Evolutionary conservation across 2,888 invertebrate genomes (phyloP).

Genomic region (Suillia variegata): DNA sequence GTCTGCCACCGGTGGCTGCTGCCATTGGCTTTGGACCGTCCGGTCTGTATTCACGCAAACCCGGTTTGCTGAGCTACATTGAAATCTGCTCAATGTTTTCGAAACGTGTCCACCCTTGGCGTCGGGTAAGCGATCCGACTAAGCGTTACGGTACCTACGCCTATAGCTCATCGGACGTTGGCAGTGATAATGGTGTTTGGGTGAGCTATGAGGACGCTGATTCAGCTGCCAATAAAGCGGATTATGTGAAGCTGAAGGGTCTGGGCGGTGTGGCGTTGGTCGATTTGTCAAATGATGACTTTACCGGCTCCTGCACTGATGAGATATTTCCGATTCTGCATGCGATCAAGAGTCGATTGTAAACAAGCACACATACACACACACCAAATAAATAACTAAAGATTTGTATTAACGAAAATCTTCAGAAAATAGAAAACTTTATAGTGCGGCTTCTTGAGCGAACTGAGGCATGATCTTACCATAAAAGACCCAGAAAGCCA

Average conservation of each 20-base stretch:
- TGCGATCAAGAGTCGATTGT: constrained; percentile 71
- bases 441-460: too few relatives aligned
- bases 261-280: constrained; percentile 78
- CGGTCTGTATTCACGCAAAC: constrained; percentile 73
- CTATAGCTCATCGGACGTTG: constrained; percentile 72
- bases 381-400: too few relatives aligned
- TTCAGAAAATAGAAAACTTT: too few relatives aligned
- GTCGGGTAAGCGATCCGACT: constrained; percentile 79
- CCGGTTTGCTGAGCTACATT: constrained; percentile 77
- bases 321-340: constrained; percentile 81
- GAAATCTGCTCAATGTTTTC: constrained; percentile 79
- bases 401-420: too few relatives aligned
- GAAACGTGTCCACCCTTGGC: constrained; percentile 70
- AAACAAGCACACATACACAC: too few relatives aligned
- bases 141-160: constrained; percentile 82
- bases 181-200: constrained; percentile 76
- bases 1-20: constrained; percentile 74
- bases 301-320: constrained; percentile 79
- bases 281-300: constrained; percentile 80
- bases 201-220: constrained; percentile 83
- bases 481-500: too few relatives aligned
- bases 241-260: constrained; percentile 73
- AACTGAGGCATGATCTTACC: too few relatives aligned
- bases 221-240: constrained; percentile 78
- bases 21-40: constrained; percentile 73